Conservation (phyloP, 1,140 invertebrate species). For the Magallana ariakensis region DNA sequence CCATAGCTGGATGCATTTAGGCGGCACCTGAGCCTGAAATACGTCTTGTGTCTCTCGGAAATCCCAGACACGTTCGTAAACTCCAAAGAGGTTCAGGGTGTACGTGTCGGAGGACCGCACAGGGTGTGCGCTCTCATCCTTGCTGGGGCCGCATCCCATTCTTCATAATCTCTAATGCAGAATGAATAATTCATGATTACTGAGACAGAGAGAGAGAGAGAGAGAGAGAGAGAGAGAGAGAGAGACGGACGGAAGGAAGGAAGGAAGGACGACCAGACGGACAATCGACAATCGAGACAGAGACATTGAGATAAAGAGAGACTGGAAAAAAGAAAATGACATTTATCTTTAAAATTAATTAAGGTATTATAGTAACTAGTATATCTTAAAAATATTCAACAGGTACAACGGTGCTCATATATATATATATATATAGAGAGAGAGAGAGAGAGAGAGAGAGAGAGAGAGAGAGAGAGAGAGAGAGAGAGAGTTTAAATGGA, state of each 20-base stretch:
- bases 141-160: conserved; percentile 30
- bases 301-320: too few relatives aligned
- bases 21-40: not conserved
- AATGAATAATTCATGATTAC: not conserved
- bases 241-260: not conserved
- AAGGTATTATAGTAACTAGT: too few relatives aligned
- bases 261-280: not conserved
- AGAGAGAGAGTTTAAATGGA: too few relatives aligned
- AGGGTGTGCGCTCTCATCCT: not conserved
- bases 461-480: too few relatives aligned
- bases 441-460: too few relatives aligned
- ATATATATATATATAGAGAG: too few relatives aligned
- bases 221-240: not conserved
- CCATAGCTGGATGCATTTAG: conserved; percentile 15
- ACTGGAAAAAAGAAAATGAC: too few relatives aligned
- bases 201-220: not conserved
- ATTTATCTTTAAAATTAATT: too few relatives aligned
- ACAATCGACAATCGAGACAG: not conserved
- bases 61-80: conserved; percentile 42
- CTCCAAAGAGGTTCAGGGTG: not conserved
- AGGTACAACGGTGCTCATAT: too few relatives aligned
- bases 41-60: not conserved
- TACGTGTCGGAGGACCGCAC: not conserved
- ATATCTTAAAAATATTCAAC: too few relatives aligned
- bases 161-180: not conserved